Conservation (phyloP, 1,140 invertebrate species). For the Ceratina calcarata region DNA sequence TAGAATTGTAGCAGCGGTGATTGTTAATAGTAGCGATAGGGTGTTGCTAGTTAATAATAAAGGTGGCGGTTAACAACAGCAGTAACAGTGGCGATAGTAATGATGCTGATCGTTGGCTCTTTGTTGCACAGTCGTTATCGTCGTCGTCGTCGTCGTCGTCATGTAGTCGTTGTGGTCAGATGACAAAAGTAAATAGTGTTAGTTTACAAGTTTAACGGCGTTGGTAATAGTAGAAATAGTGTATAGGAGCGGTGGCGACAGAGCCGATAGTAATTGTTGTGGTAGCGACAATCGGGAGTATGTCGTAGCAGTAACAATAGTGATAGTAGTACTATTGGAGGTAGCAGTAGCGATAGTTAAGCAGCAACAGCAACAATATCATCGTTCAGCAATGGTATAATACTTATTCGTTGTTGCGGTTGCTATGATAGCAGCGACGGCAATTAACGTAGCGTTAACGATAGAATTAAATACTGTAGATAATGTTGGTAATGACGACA, state of each 20-base stretch:
- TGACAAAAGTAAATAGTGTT: too few relatives aligned
- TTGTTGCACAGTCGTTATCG: neutral
- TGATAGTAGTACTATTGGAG: constrained; percentile 7
- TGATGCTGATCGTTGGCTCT: neutral
- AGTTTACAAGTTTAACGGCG: neutral
- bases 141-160: neutral
- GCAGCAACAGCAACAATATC: neutral
- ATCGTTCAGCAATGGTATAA: neutral
- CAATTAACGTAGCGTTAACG: neutral
- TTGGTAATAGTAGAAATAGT: neutral
- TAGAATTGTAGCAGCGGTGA: neutral
- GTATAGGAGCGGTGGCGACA: neutral
- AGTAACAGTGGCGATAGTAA: neutral
- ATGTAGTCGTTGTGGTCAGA: neutral
- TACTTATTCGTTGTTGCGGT: neutral
- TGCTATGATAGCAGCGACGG: neutral
- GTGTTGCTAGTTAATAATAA: neutral
- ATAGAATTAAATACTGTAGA: constrained; percentile 8
- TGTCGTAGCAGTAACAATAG: neutral
- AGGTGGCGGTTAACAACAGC: neutral
- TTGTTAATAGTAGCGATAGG: neutral
- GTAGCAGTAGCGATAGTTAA: neutral
- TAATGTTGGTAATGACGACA: neutral
- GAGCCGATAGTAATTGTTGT: constrained; percentile 1
- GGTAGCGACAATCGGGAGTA: neutral